Evolutionary conservation across 2,113 vertebrate species (phyloP).

Genomic region (Trematocara marginatum): DNA sequence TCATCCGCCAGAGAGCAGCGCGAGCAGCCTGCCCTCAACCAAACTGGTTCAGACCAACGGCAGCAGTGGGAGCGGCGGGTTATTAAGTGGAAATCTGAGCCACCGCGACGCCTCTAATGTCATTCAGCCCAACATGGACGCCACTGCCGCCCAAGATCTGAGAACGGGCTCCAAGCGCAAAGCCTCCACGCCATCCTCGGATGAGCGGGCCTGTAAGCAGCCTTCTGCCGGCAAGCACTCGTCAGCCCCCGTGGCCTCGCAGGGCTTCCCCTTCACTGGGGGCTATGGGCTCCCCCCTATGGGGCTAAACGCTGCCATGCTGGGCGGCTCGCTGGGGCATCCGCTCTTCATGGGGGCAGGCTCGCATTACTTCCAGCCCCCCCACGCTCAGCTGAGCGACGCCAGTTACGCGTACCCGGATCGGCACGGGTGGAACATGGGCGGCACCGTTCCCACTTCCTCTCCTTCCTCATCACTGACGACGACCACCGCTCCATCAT

Average conservation of each 20-base stretch:
- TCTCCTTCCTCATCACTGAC: slow-evolving; percentile 79
- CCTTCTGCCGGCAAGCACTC: slow-evolving; percentile 72
- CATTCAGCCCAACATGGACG: slow-evolving; percentile 62
- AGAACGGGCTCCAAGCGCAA: slow-evolving; percentile 82
- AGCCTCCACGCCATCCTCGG: slow-evolving; percentile 58
- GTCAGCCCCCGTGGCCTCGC: slow-evolving; percentile 72
- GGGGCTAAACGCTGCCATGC: slow-evolving; percentile 81
- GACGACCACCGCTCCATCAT: slow-evolving; percentile 65
- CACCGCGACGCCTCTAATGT: slow-evolving; percentile 23
- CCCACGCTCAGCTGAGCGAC: slow-evolving; percentile 81
- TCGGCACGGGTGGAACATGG: slow-evolving; percentile 46
- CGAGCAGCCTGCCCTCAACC: slow-evolving; percentile 21
- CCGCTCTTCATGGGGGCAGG: slow-evolving; percentile 81
- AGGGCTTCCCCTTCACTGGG: slow-evolving; percentile 80
- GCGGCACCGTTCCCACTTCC: slow-evolving; percentile 47
- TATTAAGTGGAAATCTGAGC: neutral
- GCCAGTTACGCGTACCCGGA: slow-evolving; percentile 86
- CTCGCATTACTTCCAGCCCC: slow-evolving; percentile 82
- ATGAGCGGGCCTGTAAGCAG: slow-evolving; percentile 78
- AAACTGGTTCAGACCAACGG: slow-evolving; percentile 35
- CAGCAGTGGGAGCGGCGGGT: neutral
- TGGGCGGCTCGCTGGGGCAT: slow-evolving; percentile 81
- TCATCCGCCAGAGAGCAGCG: slow-evolving; percentile 11
- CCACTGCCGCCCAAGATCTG: slow-evolving; percentile 77
- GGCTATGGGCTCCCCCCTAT: slow-evolving; percentile 82